Percentiles rank a stretch among this genome's conserved stretches.
phyloP scores from a whole-genome alignment of 92 coral and sea anemone species.

The Epizoanthus fatuus region DNA sequence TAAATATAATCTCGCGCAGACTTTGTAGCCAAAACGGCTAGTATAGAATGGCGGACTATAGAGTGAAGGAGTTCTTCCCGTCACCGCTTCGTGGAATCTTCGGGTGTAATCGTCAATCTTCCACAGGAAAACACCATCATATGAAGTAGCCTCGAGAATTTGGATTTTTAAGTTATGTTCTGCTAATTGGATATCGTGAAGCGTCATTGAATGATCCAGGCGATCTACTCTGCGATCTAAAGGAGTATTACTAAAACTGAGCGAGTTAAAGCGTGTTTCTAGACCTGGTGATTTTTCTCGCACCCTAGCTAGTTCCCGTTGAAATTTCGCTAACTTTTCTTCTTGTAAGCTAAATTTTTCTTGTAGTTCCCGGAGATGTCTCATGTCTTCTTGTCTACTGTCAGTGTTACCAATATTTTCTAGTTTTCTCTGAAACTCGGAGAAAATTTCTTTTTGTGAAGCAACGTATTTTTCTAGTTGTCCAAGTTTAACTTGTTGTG shows the following conservation, averaged over 20 bases:
- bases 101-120: slow-evolving; percentile 85
- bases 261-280: slow-evolving; percentile 1
- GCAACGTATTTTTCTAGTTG: slow-evolving; percentile 63
- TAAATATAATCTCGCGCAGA: slow-evolving; percentile 87
- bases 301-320: slow-evolving; percentile 8
- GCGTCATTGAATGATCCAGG: slow-evolving; percentile 74
- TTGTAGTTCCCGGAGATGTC: slow-evolving; percentile 27
- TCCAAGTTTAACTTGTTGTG: slow-evolving; percentile 76
- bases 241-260: slow-evolving; percentile 14
- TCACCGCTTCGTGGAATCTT: slow-evolving; percentile 78
- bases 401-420: neutral
- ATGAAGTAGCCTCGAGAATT: slow-evolving; percentile 74
- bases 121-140: slow-evolving; percentile 91
- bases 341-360: slow-evolving; percentile 49
- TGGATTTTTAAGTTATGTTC: slow-evolving; percentile 84
- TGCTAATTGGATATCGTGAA: slow-evolving; percentile 86
- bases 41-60: slow-evolving; percentile 96
- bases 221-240: slow-evolving; percentile 57
- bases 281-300: neutral
- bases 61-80: slow-evolving; percentile 76
- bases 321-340: slow-evolving; percentile 37
- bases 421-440: slow-evolving; percentile 48
- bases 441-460: slow-evolving; percentile 52
- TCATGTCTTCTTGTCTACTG: slow-evolving; percentile 9
- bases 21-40: slow-evolving; percentile 87